Evolutionary conservation across 2,113 vertebrate species (phyloP), one percentile per base, ranked within the genome.

Genomic region (Zootoca vivipara): DNA sequence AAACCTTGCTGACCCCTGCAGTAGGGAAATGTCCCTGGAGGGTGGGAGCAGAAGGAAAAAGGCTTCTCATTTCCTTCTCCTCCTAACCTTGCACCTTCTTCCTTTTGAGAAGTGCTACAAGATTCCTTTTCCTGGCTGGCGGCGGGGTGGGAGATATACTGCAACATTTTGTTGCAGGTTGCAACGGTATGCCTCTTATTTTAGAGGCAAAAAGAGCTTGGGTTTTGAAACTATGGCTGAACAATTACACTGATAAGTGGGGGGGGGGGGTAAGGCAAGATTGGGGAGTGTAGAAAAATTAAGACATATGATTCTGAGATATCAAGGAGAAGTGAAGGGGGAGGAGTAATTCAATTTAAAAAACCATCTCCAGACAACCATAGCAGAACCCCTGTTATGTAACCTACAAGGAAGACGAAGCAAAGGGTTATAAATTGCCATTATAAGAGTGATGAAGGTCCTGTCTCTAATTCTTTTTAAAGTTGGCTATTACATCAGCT

Each of bases 311-410:
- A 38, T 88, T 94, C 82, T 75, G 73, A 0, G 0, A 79, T 86
- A 87, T 38, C 77, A 79, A 56, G 78, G 74, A 56, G 77, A 87
- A 87, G 73, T 81, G 73, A 80, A 92, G 73, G 74, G 94, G 22
- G 35, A 78, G 69, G 87, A 84, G 85, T 94, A 95, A 96, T 93
- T 74, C 78, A 90, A 92, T 95, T 74, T 0, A 12, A 73, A 86
- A 83, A 86, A 67, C 67, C 0, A 0, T 82, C 90, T 83, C 89
- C 89, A 93, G 92, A 94, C 15, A 87, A 90, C 89, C 82, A 82
- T 64, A 86, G 33, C 2, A 58, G 75, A 74, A 88, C 92, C 67
- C 52, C 30, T 91, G 65, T 33, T 82, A 83, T 94, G 87, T 89
- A 82, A 89, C 67, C 83, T 65, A 58, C 83, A 77, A 90, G 7